Percentiles rank a stretch among this genome's conserved stretches.
phyloP scores from a whole-genome alignment of 1,140 invertebrate species.

The Scaptomyza montana region DNA sequence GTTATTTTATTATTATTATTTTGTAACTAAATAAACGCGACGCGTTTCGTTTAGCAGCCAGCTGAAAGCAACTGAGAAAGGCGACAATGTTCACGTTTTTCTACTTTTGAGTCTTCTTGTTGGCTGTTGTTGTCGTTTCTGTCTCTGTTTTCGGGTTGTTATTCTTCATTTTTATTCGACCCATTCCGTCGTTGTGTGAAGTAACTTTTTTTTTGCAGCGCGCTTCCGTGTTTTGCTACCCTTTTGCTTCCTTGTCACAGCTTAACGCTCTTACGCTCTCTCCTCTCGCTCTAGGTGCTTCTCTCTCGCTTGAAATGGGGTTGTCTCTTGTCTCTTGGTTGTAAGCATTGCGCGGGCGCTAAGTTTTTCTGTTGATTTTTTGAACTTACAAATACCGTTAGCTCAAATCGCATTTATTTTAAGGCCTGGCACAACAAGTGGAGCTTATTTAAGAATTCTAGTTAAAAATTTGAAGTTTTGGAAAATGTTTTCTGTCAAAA shows the following conservation, averaged over 20 bases:
- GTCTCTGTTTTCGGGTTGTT: slow-evolving; percentile 39
- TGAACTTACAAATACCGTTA: slow-evolving; percentile 56
- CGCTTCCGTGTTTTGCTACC: slow-evolving; percentile 80
- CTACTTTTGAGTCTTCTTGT: slow-evolving; percentile 14
- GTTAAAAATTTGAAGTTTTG: not conserved
- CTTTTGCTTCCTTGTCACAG: slow-evolving; percentile 65
- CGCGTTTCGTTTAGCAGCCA: slow-evolving; percentile 58
- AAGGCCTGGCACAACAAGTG: not conserved
- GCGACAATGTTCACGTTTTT: slow-evolving; percentile 35
- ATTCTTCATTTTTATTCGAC: slow-evolving; percentile 26
- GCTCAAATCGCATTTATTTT: not conserved
- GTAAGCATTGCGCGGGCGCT: slow-evolving; percentile 46
- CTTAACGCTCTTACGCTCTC: slow-evolving; percentile 26
- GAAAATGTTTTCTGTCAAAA: not conserved
- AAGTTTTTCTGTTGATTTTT: slow-evolving; percentile 28
- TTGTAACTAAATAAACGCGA: slow-evolving; percentile 47
- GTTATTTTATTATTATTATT: slow-evolving; percentile 36
- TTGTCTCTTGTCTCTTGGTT: slow-evolving; percentile 2
- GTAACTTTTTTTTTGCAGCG: slow-evolving; percentile 53
- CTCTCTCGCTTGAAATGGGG: slow-evolving; percentile 9
- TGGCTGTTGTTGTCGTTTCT: slow-evolving; percentile 27
- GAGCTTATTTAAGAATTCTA: not conserved
- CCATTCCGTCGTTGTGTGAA: slow-evolving; percentile 22
- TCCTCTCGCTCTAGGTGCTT: not conserved
- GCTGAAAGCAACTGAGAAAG: slow-evolving; percentile 21